Percentiles rank a stretch among this genome's conserved stretches.
These are phyloP conservation scores for Rhizoglyphus robini DNA, from an alignment of 1,140 invertebrate genomes.

Conservation along the genomic window DNA sequence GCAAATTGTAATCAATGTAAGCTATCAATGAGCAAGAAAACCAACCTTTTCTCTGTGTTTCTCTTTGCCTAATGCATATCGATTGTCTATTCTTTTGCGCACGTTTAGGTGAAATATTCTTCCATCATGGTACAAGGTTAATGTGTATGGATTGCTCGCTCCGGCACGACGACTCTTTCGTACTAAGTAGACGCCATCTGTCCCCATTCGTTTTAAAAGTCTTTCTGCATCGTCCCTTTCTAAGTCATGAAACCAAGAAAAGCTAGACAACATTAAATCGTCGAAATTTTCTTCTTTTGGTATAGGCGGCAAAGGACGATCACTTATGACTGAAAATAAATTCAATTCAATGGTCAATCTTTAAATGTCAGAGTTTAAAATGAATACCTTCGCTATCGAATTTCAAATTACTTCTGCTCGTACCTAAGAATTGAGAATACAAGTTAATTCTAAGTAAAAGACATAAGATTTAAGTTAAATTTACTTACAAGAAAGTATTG, in stretches of 20 bases:
- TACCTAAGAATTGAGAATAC: constrained; percentile 20
- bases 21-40: no score
- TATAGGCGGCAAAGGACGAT: constrained; percentile 16
- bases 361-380: neutral
- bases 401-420: neutral
- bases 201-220: constrained; percentile 20
- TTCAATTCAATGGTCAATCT: neutral
- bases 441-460: neutral
- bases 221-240: constrained; percentile 28
- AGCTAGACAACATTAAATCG: constrained; percentile 17
- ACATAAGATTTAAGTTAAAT: neutral
- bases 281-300: constrained; percentile 14
- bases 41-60: constrained; percentile 30
- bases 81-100: constrained; percentile 25
- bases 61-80: constrained; percentile 29
- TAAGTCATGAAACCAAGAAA: constrained; percentile 29
- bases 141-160: constrained; percentile 28
- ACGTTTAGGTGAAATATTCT: constrained; percentile 30
- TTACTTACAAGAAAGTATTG: neutral
- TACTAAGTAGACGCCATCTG: constrained; percentile 28
- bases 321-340: neutral
- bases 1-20: no score
- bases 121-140: constrained; percentile 26
- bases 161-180: constrained; percentile 28
- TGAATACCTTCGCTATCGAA: neutral